Conservation (phyloP, 2,888 invertebrate species). For the Pyrrhia umbra region DNA sequence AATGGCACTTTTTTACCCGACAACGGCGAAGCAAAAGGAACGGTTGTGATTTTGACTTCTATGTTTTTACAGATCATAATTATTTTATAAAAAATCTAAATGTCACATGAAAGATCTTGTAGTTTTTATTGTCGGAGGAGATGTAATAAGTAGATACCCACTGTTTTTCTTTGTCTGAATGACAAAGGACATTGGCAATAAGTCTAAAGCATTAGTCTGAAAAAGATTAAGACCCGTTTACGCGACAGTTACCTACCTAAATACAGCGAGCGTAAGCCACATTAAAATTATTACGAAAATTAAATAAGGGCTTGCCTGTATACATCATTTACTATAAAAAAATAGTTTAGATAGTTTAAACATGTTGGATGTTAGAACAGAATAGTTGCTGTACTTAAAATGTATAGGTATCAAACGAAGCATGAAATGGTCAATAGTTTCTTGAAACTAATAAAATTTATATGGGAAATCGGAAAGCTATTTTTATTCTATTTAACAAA, state of each 20-base stretch:
- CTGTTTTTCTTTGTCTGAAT: neutral
- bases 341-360: too few relatives aligned
- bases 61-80: too few relatives aligned
- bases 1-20: too few relatives aligned
- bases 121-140: neutral
- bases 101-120: too few relatives aligned
- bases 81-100: too few relatives aligned
- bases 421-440: conserved; percentile 57
- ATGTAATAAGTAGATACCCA: neutral
- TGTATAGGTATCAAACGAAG: conserved; percentile 44
- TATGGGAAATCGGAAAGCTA: conserved; percentile 55
- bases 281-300: too few relatives aligned
- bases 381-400: conserved; percentile 6
- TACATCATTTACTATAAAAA: too few relatives aligned
- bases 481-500: conserved; percentile 52
- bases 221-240: conserved; percentile 6
- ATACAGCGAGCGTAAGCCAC: neutral
- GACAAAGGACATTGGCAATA: conserved; percentile 9
- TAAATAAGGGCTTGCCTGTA: too few relatives aligned
- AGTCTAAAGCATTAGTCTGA: neutral
- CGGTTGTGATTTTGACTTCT: too few relatives aligned
- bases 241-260: conserved; percentile 1
- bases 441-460: conserved; percentile 67
- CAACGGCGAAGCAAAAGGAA: too few relatives aligned
- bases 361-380: too few relatives aligned